A percentile compares a stretch with the other conserved stretches of the same genome.
Evolutionary conservation across 2,797 vertebrate species (phyloP).

Genomic region (Enteromius trimaculatus): DNA sequence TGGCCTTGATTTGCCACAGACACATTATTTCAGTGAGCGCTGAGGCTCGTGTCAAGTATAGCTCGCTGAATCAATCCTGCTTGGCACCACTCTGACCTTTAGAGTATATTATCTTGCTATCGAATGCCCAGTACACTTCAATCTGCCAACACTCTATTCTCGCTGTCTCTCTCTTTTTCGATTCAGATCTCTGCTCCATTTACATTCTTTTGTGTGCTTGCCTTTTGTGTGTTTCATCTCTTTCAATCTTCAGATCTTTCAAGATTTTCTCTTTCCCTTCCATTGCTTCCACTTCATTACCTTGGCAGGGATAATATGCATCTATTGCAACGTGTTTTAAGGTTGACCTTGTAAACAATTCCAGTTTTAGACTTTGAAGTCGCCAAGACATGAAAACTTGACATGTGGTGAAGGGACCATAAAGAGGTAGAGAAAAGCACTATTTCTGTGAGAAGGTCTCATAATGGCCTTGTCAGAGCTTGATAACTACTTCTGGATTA

Average conservation of each 20-base stretch:
- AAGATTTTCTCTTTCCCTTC: conserved; percentile 43
- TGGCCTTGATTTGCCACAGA: conserved; percentile 39
- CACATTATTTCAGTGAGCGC: conserved; percentile 49
- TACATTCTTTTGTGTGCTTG: conserved; percentile 33
- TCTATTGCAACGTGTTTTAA: not conserved
- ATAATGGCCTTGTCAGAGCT: conserved; percentile 37
- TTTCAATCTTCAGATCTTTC: conserved; percentile 33
- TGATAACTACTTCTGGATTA: conserved; percentile 35
- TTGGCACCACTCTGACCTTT: conserved; percentile 78
- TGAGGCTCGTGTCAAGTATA: conserved; percentile 71
- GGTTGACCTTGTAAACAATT: conserved; percentile 8
- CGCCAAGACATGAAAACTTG: not conserved
- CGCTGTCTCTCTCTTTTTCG: conserved; percentile 65
- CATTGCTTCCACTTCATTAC: conserved; percentile 29
- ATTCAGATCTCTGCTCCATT: conserved; percentile 50
- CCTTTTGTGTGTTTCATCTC: conserved; percentile 31
- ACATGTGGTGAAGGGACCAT: conserved; percentile 15
- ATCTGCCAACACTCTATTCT: conserved; percentile 53
- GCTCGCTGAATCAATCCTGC: conserved; percentile 79
- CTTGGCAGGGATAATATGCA: conserved; percentile 12
- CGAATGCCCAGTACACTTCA: conserved; percentile 58
- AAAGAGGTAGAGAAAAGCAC: conserved; percentile 29
- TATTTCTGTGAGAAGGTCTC: conserved; percentile 33
- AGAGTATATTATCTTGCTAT: conserved; percentile 73
- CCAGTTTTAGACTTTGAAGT: not conserved